These are phyloP conservation scores for Terrapene triunguis DNA, from an alignment of 2,113 vertebrate species.

Conservation along the genomic window DNA sequence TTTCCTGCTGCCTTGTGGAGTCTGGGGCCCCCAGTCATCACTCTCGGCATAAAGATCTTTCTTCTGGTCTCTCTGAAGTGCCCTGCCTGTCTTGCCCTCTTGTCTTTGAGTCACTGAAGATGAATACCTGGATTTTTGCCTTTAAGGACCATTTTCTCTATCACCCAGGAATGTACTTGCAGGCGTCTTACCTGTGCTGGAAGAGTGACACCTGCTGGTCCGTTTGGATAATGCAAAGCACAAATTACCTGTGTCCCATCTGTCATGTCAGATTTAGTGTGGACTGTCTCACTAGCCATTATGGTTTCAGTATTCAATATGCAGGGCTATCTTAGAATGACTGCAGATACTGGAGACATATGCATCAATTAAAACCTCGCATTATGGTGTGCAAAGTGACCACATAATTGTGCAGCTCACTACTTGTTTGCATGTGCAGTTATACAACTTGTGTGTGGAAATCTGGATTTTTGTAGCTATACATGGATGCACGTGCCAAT, in stretches of 20 bases:
- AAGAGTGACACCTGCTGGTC: not conserved
- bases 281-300: not conserved
- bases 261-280: not conserved
- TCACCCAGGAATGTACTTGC: not conserved
- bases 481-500: rapidly evolving
- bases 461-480: not conserved
- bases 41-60: not conserved
- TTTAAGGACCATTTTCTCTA: not conserved
- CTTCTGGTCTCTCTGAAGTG: not conserved
- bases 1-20: not conserved
- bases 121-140: not conserved
- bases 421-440: not conserved
- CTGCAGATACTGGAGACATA: not conserved
- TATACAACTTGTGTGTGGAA: rapidly evolving
- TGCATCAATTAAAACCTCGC: not conserved
- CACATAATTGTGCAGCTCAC: not conserved
- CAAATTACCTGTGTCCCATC: not conserved
- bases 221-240: not conserved
- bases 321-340: not conserved
- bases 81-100: too few species aligned
- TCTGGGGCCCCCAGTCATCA: not conserved
- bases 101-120: not conserved
- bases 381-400: not conserved
- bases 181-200: not conserved
- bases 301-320: rapidly evolving